Base-by-base conservation (phyloP, 2,888 invertebrate genomes). In the Cerastis leucographa region DNA sequence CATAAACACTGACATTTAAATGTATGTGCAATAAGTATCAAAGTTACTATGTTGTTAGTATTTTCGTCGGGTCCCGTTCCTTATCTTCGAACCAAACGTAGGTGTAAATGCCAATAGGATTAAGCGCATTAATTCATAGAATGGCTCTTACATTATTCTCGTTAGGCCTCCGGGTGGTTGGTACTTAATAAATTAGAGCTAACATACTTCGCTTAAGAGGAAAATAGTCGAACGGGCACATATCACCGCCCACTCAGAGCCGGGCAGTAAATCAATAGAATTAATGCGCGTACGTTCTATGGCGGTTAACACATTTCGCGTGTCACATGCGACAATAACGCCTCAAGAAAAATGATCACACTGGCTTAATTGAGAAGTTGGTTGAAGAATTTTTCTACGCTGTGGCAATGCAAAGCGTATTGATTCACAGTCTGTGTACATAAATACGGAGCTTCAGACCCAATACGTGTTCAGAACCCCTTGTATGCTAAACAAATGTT, bases 401-500 rank as follows among this genome's bases (percentile, higher is more conserved):
- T 88, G 75, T 85, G 85, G 73, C 59, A 3, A 17, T 42, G 51
- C 29, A 46, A 59, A 61, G 69, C 22, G 71, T 78, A 83, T 87
- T 80, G 83, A 81, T 74, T 78, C 85, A 67, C 82, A 71, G 70
- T 75, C 73, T 78, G 66, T 68, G 73, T 49, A 83, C 74, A 70
- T 44, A 71, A 70, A 80, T 78, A 40, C 65, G 64, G 40, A 90
- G 85, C 90, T 88, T 85, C 89, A 88, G 81, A 81, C 88, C 90
- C 90, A 90, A 91, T 92, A 92, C 90, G 85, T 91, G 90, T 91
- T 89, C 83, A 84, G 84, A 87, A 88, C 89, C 91, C 89, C 89
- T 90, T 90, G 91, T 92, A 94, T 93, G 92, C 91, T 91, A 93
- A 95, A 92, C 91, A 93, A 94, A 95, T 93, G 91, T 90, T 88